Evolutionary conservation across 2,888 invertebrate species (phyloP).

Genomic region (Lithophane semibrunnea): DNA sequence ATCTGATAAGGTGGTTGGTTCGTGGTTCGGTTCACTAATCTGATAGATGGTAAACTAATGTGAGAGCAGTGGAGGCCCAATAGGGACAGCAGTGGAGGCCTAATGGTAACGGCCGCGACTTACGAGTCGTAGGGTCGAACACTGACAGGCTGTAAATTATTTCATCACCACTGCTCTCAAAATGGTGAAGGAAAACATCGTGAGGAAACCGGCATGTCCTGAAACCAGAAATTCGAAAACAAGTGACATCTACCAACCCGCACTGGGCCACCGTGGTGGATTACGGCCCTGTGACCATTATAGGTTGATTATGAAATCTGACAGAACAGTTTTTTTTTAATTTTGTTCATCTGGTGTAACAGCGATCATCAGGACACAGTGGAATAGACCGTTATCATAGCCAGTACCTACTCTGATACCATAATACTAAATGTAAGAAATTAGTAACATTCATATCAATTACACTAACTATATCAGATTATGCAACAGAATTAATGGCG

Average conservation of each 20-base stretch:
- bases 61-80: neutral
- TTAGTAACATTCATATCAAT: slow-evolving; percentile 37
- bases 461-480: slow-evolving; percentile 33
- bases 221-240: neutral
- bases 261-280: neutral
- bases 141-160: no score
- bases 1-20: neutral
- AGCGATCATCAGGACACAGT: neutral
- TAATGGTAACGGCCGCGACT: neutral
- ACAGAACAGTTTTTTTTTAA: neutral
- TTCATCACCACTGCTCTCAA: neutral
- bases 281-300: neutral
- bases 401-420: neutral
- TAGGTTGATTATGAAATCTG: neutral
- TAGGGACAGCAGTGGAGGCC: neutral
- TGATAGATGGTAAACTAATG: neutral
- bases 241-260: no score
- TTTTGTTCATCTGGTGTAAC: neutral
- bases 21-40: neutral
- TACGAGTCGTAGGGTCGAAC: neutral
- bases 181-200: neutral
- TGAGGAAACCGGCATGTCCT: neutral
- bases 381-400: neutral
- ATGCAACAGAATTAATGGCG: slow-evolving; percentile 43
- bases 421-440: slow-evolving; percentile 21